Percentiles rank a stretch among this genome's conserved stretches.
phyloP scores from a whole-genome alignment of 1,140 invertebrate species.

The Gonioctena quinquepunctata region DNA sequence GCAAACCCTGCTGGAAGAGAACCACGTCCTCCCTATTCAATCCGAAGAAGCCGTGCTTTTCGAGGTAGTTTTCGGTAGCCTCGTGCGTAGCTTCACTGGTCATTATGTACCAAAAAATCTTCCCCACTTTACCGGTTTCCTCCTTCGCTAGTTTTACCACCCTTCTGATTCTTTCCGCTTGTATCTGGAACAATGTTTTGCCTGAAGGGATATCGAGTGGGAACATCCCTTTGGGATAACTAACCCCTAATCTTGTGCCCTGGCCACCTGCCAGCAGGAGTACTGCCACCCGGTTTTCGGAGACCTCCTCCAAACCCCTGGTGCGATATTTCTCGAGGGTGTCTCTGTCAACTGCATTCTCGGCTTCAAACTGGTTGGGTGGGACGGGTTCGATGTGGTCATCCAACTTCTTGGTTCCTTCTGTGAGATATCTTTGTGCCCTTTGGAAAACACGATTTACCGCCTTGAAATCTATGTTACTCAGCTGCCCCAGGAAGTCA shows the following conservation, averaged over 20 bases:
- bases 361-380: constrained; percentile 71
- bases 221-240: constrained; percentile 95
- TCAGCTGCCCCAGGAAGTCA: constrained; percentile 64
- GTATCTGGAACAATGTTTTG: constrained; percentile 92
- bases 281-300: constrained; percentile 81
- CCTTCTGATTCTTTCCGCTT: constrained; percentile 87
- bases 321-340: constrained; percentile 69
- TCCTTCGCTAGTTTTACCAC: constrained; percentile 78
- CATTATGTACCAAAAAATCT: constrained; percentile 95
- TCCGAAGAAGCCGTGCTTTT: constrained; percentile 84
- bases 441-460: constrained; percentile 68
- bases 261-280: constrained; percentile 74
- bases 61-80: constrained; percentile 82
- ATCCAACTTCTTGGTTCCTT: constrained; percentile 70
- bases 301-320: constrained; percentile 73
- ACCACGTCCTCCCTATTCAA: constrained; percentile 80
- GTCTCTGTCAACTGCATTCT: constrained; percentile 60
- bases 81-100: constrained; percentile 93
- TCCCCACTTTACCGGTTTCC: constrained; percentile 66
- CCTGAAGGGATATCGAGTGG: constrained; percentile 75
- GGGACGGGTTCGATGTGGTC: constrained; percentile 82
- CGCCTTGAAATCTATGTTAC: constrained; percentile 68
- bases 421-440: constrained; percentile 63
- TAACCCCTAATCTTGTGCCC: constrained; percentile 88
- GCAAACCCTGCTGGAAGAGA: constrained; percentile 89